Conservation (phyloP, 2,113 vertebrate genomes). For the Ictidomys tridecemlineatus region DNA sequence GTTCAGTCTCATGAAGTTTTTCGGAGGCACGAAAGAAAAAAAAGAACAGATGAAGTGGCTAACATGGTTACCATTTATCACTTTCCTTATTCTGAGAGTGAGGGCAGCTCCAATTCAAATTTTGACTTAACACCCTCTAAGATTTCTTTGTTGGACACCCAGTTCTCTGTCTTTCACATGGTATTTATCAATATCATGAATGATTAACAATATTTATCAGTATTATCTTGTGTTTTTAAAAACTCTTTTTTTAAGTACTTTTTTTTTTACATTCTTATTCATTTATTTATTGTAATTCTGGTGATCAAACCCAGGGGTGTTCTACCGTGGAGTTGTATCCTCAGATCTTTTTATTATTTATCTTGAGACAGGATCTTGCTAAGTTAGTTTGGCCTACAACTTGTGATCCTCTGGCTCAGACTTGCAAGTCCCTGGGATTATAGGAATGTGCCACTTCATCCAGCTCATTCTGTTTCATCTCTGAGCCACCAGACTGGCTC, state of each 20-base stretch:
- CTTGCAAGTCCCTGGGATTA: not conserved
- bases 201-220: not conserved
- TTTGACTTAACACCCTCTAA: not conserved
- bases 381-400: not conserved
- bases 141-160: not conserved
- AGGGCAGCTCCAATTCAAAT: not conserved
- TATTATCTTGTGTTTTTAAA: not conserved
- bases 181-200: not conserved
- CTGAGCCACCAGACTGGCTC: not conserved
- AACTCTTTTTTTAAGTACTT: not conserved
- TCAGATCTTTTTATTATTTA: not conserved
- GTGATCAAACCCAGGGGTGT: not conserved
- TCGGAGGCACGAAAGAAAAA: slow-evolving; percentile 5
- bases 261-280: not conserved
- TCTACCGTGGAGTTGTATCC: not conserved
- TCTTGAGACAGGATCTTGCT: not conserved
- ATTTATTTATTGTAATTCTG: not conserved
- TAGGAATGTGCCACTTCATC: not conserved
- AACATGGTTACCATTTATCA: not conserved
- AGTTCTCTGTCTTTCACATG: not conserved
- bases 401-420: not conserved
- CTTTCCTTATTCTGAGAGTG: not conserved
- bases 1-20: not conserved
- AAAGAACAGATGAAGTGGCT: not conserved
- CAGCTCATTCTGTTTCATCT: not conserved